Evolutionary conservation across 2,888 invertebrate species (phyloP), one percentile per base, ranked within the genome.

Genomic region (Hermaeophaga mercurialis): DNA sequence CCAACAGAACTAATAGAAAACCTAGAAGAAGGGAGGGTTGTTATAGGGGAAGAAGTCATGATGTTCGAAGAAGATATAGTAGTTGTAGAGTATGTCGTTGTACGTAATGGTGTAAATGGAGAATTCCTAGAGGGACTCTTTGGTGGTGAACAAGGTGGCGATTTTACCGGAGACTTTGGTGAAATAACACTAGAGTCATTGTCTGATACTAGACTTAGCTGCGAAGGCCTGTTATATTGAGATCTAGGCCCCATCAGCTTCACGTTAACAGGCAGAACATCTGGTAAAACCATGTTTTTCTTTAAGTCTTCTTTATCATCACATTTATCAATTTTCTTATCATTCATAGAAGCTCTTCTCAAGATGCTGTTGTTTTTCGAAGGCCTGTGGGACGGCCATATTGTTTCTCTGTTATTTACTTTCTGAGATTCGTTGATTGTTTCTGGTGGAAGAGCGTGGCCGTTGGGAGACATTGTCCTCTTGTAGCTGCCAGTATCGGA

Each of bases 401-500:
- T 65, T 3, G 73, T 66, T 48, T 76, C 74, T 36, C 73, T 64
- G 17, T 68, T 61, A 55, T 64, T 72, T 22, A 69, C 62, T 58
- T 66, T 70, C 26, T 63, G 68, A 19, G 71, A 63, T 53, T 73
- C 73, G 15, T 62, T 58, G 18, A 69, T 63, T 8, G 66, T 58
- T 62, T 72, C 71, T 17, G 68, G 50, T 8, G 69, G 59, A 2
- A 66, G 44, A 33, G 72, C 70, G 56, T 77, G 77, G 52, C 83
- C 83, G 58, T 82, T 85, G 3, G 88, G 88, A 15, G 88, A 88
- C 79, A 87, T 83, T 12, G 88, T 88, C 41, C 88, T 79, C 71
- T 88, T 88, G 77, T 89, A 89, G 71, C 86, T 87, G 61, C 89
- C 89, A 69, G 84, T 85, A 74, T 88, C 89, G 58, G 85, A 84